Conservation (phyloP, 2,113 vertebrate genomes). For the Oenanthe oenanthe region DNA sequence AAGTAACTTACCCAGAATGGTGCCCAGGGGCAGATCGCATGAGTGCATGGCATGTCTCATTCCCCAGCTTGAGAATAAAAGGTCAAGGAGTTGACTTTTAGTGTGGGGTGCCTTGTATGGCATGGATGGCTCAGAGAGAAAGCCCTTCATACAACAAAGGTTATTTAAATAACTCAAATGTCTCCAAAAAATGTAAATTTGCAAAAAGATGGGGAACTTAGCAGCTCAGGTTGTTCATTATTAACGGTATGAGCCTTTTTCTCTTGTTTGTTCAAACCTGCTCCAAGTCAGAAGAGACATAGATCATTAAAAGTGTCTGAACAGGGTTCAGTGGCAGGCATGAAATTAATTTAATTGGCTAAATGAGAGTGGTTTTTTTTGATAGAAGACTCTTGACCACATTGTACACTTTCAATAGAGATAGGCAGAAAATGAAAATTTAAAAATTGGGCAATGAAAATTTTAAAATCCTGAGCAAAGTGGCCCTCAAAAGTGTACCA, state of each 20-base stretch:
- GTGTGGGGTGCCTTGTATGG: constrained; percentile 6
- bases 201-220: not conserved
- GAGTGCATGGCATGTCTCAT: constrained; percentile 21
- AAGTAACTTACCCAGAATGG: constrained; percentile 48
- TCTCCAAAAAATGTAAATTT: constrained; percentile 6
- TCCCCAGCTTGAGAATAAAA: constrained; percentile 51
- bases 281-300: not conserved
- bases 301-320: not conserved
- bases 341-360: not conserved
- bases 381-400: not conserved
- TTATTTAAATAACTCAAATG: constrained; percentile 43
- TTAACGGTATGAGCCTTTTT: not conserved
- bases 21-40: constrained; percentile 4
- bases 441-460: not conserved
- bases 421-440: not conserved
- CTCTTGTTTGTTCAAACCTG: not conserved
- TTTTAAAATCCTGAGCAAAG: not conserved
- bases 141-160: not conserved
- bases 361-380: not conserved
- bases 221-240: constrained; percentile 30
- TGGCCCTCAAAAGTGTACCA: not conserved
- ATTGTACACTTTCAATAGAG: not conserved
- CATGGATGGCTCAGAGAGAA: constrained; percentile 1
- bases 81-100: constrained; percentile 29
- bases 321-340: not conserved